Percentiles rank a stretch among this genome's conserved stretches.
Evolutionary conservation across 92 coral and sea anemone genomes (phyloP).

Genomic region (Phenganax marumi): DNA sequence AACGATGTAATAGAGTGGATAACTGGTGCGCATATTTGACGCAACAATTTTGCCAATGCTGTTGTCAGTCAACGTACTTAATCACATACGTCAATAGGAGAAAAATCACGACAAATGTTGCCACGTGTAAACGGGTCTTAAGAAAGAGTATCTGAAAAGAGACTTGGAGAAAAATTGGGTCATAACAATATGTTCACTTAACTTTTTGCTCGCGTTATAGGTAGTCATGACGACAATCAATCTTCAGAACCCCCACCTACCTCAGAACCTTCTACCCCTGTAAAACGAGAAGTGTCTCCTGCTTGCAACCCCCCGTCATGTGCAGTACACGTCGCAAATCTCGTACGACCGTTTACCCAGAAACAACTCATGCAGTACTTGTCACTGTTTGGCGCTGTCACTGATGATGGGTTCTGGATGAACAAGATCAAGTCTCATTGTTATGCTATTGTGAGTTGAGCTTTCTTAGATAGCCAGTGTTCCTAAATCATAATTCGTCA

Average conservation of each 20-base stretch:
- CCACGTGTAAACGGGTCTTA: too few relatives aligned
- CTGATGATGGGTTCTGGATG: conserved; percentile 90
- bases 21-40: too few relatives aligned
- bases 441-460: conserved; percentile 70
- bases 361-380: conserved; percentile 85
- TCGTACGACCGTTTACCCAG: conserved; percentile 89
- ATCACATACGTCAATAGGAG: too few relatives aligned
- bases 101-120: too few relatives aligned
- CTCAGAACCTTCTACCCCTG: conserved; percentile 55
- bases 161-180: too few relatives aligned
- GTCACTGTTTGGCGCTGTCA: conserved; percentile 66
- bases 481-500: too few relatives aligned
- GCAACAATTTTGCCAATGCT: too few relatives aligned
- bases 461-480: not conserved
- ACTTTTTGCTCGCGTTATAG: not conserved
- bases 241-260: conserved; percentile 23
- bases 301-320: conserved; percentile 69
- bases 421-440: conserved; percentile 95
- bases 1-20: too few relatives aligned
- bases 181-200: not conserved
- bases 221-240: conserved; percentile 20
- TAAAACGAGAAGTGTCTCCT: conserved; percentile 75
- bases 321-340: conserved; percentile 72
- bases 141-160: too few relatives aligned
- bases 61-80: too few relatives aligned